Base-by-base conservation (phyloP, 2,797 vertebrate species). In the Leptodactylus fallax region DNA sequence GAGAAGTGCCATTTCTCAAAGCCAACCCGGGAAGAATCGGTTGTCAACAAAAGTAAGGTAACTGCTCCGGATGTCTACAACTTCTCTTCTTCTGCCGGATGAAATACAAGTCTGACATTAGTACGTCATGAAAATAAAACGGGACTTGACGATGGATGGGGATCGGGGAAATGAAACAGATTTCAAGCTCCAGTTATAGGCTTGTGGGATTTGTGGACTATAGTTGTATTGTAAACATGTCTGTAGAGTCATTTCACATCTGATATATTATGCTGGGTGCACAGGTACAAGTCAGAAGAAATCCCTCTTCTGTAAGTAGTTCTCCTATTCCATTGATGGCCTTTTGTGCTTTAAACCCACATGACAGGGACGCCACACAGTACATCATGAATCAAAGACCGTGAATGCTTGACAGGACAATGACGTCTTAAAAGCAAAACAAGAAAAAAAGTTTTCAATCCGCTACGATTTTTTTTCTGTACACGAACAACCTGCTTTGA, bases 91-190 rank as follows among this genome's bases (percentile, higher is more conserved):
- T 0, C 61, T 61, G 67, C 56, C 45, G 8, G 79, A 81, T 72
- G 25, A 86, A 86, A 80, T 80, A 80, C 47, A 53, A n/a, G 63
- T 53, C 63, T 69, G 78, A 81, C 27, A 10, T 81, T 36, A 56
- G 85, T n/a, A 81, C 61, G 49, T 61, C 78, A 74, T 58, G 55
- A 71, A 87, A 87, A 81, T n/a, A 81, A 61, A 60, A 81, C 25
- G 27, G 21, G 19, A 58, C 49, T 55, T 27, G 63, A 45, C 14
- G 81, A 83, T 25, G 14, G 63, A 83, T 69, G 81, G 25, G 8
- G 49, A 81, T 3, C 27, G 8, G 49, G 53, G 60, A 76, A 81
- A 74, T 63, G n/a, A 87, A 87, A 10, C 14, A 14, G 67, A 47
- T 7, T 81, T 71, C 67, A 25, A 51, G 55, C 53, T 79, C 56